Evolutionary conservation across 2,113 vertebrate genomes (phyloP).

Genomic region (Microcebus ravelobensis): DNA sequence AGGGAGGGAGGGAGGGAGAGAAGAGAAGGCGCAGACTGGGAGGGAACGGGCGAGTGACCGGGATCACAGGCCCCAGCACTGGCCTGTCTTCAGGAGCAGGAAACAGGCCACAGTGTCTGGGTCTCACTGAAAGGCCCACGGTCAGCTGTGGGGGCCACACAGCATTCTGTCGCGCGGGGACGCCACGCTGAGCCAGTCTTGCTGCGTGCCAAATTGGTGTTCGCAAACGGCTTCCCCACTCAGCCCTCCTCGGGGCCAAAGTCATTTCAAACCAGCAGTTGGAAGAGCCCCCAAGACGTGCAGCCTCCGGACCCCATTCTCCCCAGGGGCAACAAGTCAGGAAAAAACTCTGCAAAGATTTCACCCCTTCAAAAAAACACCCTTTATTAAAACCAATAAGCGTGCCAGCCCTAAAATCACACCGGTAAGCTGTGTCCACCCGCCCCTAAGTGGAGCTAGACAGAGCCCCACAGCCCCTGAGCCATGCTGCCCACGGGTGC

Average conservation of each 20-base stretch:
- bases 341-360: background rate
- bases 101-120: background rate
- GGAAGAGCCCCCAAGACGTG: background rate
- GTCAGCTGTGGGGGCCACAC: rapidly evolving
- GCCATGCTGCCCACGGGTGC: background rate
- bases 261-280: background rate
- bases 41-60: background rate
- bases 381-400: background rate
- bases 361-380: background rate
- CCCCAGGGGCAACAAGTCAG: background rate
- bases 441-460: background rate
- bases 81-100: background rate
- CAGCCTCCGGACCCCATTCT: rapidly evolving
- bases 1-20: rapidly evolving
- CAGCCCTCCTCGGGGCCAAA: background rate
- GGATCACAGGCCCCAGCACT: rapidly evolving
- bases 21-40: too few relatives aligned
- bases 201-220: rapidly evolving
- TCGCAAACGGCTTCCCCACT: too few relatives aligned
- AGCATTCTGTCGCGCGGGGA: rapidly evolving
- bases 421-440: background rate
- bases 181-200: rapidly evolving
- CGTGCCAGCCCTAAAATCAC: background rate
- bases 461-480: too few relatives aligned
- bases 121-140: too few relatives aligned